A percentile compares a stretch with the other conserved stretches of the same genome.
Evolutionary conservation across 2,797 vertebrate genomes (phyloP).

Genomic region (Gymnocypris eckloni): DNA sequence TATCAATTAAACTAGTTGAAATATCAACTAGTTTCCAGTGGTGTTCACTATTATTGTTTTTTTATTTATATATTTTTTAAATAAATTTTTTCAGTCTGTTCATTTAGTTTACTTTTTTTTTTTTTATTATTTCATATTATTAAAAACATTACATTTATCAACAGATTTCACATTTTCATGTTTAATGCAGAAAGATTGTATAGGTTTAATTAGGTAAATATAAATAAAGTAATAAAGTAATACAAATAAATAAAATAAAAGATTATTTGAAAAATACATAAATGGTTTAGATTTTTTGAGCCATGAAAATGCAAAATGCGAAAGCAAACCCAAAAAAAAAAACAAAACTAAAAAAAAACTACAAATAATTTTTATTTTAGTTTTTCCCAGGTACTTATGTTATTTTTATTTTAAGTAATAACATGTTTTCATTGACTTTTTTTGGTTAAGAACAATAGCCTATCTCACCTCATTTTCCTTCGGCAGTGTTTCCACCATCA

Average conservation of each 20-base stretch:
- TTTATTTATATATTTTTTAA: background rate
- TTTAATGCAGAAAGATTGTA: background rate
- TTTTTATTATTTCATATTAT: background rate
- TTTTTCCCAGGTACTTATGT: background rate
- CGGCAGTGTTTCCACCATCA: slow-evolving; percentile 75
- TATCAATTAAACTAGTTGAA: background rate
- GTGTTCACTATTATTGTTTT: background rate
- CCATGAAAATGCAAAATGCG: background rate
- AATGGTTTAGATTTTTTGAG: background rate
- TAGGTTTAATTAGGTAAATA: background rate
- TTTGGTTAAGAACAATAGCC: background rate
- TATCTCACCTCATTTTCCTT: slow-evolving; percentile 83
- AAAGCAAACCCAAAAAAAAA: background rate
- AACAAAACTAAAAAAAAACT: background rate
- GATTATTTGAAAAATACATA: background rate
- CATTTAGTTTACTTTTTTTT: background rate
- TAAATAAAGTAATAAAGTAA: background rate
- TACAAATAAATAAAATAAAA: background rate
- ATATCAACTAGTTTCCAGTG: background rate
- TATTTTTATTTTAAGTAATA: background rate
- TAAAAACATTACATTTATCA: background rate
- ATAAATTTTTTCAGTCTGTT: background rate
- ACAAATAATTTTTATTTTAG: background rate
- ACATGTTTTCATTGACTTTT: background rate
- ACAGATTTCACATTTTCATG: background rate